Evolutionary conservation across 1,140 invertebrate species (phyloP).

Genomic region (Drosophila nannoptera): DNA sequence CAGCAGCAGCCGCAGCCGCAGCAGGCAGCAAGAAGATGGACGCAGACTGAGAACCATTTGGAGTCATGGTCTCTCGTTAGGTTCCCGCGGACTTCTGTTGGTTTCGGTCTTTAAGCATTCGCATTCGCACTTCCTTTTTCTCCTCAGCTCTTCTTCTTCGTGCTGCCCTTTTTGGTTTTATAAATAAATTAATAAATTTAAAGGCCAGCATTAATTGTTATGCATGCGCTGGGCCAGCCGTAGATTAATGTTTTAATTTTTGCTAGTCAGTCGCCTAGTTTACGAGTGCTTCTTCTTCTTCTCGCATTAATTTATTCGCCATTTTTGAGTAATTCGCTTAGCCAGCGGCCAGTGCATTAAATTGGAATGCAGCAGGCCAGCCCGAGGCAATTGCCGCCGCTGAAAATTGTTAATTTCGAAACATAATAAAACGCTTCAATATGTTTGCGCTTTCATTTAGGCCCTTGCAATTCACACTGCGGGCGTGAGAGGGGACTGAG

Average conservation of each 20-base stretch:
- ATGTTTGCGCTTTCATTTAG: slow-evolving; percentile 38
- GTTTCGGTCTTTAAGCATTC: slow-evolving; percentile 34
- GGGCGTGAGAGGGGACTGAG: background rate
- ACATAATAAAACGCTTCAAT: slow-evolving; percentile 64
- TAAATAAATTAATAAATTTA: slow-evolving; percentile 78
- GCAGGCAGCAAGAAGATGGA: slow-evolving; percentile 1
- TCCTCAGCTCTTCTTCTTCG: background rate
- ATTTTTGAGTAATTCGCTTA: slow-evolving; percentile 67
- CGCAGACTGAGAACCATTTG: slow-evolving; percentile 21
- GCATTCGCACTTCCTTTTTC: slow-evolving; percentile 61
- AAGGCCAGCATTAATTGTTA: slow-evolving; percentile 67
- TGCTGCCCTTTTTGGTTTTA: slow-evolving; percentile 52
- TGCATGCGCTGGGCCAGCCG: slow-evolving; percentile 42
- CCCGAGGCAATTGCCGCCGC: background rate
- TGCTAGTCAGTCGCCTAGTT: slow-evolving; percentile 45
- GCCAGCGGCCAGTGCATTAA: slow-evolving; percentile 64
- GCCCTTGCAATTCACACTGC: slow-evolving; percentile 54
- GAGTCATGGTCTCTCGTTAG: slow-evolving; percentile 47
- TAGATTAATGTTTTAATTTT: slow-evolving; percentile 77
- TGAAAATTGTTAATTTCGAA: slow-evolving; percentile 66
- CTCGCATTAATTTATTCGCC: slow-evolving; percentile 63
- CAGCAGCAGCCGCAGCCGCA: no score
- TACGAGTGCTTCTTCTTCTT: background rate
- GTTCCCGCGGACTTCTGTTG: slow-evolving; percentile 39
- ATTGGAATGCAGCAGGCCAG: slow-evolving; percentile 43